phyloP scores from a whole-genome alignment of 2,888 invertebrate genomes.

The Plebejus melissa region DNA sequence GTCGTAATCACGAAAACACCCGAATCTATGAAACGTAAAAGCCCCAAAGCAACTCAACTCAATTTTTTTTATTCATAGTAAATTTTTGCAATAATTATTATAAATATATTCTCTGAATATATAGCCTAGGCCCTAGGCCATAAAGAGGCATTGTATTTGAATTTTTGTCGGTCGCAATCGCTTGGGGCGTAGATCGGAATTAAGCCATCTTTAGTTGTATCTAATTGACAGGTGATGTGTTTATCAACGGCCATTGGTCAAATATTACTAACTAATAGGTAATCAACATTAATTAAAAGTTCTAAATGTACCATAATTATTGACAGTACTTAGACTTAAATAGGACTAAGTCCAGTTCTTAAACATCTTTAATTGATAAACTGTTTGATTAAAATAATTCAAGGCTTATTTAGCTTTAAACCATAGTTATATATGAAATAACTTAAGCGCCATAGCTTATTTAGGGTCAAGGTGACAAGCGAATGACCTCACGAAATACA shows the following conservation, averaged over 20 bases:
- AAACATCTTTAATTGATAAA: neutral
- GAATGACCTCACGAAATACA: slow-evolving; percentile 9
- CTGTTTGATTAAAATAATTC: neutral
- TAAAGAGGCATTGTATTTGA: neutral
- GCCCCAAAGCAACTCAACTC: too few relatives aligned
- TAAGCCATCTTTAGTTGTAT: neutral
- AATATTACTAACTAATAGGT: neutral
- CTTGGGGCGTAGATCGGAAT: too few relatives aligned
- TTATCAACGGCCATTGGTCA: neutral
- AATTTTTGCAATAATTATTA: too few relatives aligned
- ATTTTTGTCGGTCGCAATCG: neutral
- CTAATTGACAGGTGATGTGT: neutral
- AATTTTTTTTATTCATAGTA: too few relatives aligned
- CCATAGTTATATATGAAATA: neutral
- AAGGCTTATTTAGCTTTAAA: neutral
- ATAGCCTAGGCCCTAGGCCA: neutral
- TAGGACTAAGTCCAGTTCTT: neutral
- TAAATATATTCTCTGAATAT: too few relatives aligned
- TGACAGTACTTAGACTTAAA: neutral
- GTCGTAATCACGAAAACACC: too few relatives aligned
- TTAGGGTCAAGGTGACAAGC: slow-evolving; percentile 15
- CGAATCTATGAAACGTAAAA: too few relatives aligned
- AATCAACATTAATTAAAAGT: neutral
- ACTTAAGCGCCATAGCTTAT: neutral
- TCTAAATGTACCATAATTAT: neutral